phyloP scores from a whole-genome alignment of 2,797 vertebrate genomes.

The Anas georgica region DNA sequence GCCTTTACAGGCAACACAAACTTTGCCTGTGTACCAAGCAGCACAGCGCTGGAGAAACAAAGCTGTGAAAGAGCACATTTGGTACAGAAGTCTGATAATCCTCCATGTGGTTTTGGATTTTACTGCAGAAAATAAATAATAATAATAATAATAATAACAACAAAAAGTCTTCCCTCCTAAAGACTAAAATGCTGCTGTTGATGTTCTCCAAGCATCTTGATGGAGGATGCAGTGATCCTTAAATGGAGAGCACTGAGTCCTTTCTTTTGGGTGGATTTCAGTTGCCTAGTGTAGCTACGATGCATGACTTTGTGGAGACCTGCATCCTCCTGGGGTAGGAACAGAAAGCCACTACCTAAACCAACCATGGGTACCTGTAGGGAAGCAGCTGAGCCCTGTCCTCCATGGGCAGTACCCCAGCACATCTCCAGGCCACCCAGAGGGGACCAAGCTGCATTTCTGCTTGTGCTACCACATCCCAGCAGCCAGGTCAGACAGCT shows the following conservation, averaged over 20 bases:
- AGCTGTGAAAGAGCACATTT: background rate
- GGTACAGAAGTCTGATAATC: background rate
- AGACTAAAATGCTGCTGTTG: background rate
- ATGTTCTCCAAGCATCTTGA: background rate
- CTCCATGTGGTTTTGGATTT: background rate
- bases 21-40: background rate
- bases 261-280: background rate
- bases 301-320: background rate
- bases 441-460: background rate
- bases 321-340: background rate
- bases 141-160: too few species aligned
- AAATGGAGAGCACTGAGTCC: background rate
- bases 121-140: background rate
- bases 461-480: background rate
- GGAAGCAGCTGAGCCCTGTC: background rate
- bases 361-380: background rate
- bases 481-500: background rate
- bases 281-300: rapidly evolving
- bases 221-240: background rate
- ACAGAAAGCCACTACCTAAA: background rate
- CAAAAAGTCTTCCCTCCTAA: rapidly evolving
- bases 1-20: background rate
- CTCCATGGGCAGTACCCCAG: background rate
- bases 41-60: background rate
- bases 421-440: background rate